These are phyloP conservation scores for Calidris pygmaea DNA, from an alignment of 2,113 vertebrate species.

Conservation along the genomic window DNA sequence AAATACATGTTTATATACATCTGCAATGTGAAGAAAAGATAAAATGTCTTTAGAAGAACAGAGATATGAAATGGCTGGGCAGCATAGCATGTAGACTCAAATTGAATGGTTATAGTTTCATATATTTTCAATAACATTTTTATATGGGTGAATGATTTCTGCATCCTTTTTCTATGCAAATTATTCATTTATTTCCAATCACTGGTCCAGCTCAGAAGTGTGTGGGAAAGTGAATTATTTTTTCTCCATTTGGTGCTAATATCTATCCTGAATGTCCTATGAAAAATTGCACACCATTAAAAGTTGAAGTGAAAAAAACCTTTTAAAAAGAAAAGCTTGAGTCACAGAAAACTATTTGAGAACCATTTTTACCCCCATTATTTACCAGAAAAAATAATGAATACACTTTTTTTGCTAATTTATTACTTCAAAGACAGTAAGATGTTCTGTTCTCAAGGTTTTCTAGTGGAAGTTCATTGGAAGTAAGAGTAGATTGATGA, in stretches of 20 bases:
- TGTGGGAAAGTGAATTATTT: neutral
- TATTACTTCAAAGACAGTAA: neutral
- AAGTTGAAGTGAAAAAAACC: neutral
- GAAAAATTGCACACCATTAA: neutral
- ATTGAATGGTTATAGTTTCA: slow-evolving; percentile 33
- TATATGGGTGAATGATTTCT: neutral
- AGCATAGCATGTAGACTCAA: slow-evolving; percentile 6
- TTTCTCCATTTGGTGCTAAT: neutral
- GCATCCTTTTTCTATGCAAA: slow-evolving; percentile 46
- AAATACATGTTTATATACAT: neutral
- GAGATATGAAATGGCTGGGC: neutral
- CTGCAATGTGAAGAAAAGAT: neutral
- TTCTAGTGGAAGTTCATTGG: neutral
- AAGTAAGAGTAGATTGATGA: neutral
- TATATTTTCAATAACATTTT: slow-evolving; percentile 45
- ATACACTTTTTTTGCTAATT: neutral
- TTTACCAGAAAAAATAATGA: neutral
- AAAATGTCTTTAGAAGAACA: neutral
- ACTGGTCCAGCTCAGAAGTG: neutral
- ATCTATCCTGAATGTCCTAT: neutral
- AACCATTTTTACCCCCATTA: neutral
- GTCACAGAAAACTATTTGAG: neutral
- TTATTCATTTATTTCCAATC: slow-evolving; percentile 42
- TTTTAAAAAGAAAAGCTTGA: neutral
- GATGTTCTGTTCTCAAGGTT: neutral